Percentiles rank a stretch among this genome's conserved stretches.
These are phyloP conservation scores for Pangasius djambal DNA, from an alignment of 2,797 vertebrate genomes.

Conservation along the genomic window DNA sequence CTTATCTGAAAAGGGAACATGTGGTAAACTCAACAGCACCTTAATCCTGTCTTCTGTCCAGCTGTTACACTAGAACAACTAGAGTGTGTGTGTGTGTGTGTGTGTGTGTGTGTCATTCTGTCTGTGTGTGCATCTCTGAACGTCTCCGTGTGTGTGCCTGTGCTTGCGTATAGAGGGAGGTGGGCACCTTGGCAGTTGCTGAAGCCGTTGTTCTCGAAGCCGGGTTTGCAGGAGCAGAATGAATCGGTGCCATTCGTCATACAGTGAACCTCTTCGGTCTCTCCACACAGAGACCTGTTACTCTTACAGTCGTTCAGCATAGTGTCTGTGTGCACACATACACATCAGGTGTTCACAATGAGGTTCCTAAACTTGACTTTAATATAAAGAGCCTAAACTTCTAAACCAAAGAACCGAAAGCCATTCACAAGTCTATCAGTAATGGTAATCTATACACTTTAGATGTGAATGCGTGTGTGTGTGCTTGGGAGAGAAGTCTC, in stretches of 20 bases:
- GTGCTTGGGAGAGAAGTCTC: not conserved
- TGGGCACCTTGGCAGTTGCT: slow-evolving; percentile 85
- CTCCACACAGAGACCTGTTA: slow-evolving; percentile 87
- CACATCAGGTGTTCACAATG: not conserved
- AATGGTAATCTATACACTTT: not conserved
- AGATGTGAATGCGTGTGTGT: not conserved
- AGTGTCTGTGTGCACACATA: slow-evolving; percentile 73
- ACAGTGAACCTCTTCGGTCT: slow-evolving; percentile 90
- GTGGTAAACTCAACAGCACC: not conserved
- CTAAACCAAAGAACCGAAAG: not conserved
- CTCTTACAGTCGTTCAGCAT: slow-evolving; percentile 85
- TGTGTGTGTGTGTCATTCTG: not conserved
- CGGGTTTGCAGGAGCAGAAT: slow-evolving; percentile 89
- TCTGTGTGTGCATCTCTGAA: not conserved
- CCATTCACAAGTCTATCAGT: not conserved
- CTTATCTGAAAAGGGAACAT: slow-evolving; percentile 76
- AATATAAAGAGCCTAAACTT: no score
- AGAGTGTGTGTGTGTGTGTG: not conserved
- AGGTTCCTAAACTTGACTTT: not conserved
- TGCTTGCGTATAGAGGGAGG: not conserved
- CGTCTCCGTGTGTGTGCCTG: no score
- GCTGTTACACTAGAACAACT: not conserved
- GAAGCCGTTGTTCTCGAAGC: slow-evolving; percentile 88
- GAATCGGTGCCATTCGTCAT: slow-evolving; percentile 78
- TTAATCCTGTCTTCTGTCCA: not conserved